Conservation (phyloP, 2,888 invertebrate genomes). For the Eupithecia abbreviata region DNA sequence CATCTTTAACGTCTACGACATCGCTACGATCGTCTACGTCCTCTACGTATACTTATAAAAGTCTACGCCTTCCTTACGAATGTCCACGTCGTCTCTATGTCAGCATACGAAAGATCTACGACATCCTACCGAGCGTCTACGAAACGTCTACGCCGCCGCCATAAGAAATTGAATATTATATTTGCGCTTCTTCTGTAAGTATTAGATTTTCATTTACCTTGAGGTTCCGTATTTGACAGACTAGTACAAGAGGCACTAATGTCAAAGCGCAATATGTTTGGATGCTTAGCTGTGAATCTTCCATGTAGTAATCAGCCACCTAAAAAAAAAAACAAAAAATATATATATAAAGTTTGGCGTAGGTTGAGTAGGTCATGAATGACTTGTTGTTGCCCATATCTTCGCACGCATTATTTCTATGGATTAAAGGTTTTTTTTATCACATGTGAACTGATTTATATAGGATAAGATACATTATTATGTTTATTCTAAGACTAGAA, state of each 20-base stretch:
- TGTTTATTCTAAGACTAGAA: too few relatives aligned
- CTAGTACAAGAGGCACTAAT: conserved; percentile 87
- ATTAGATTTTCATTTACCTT: conserved; percentile 63
- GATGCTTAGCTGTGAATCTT: conserved; percentile 78
- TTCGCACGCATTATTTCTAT: neutral
- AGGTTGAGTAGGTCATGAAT: neutral
- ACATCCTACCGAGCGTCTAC: neutral
- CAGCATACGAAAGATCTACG: neutral
- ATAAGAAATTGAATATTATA: neutral
- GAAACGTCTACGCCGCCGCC: neutral
- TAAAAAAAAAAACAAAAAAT: conserved; percentile 50
- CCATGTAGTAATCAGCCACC: conserved; percentile 78
- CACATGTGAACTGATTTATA: neutral
- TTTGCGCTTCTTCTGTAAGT: neutral
- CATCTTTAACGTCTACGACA: too few relatives aligned
- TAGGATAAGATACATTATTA: neutral
- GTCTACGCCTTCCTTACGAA: neutral
- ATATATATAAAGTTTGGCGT: neutral
- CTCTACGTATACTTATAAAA: neutral
- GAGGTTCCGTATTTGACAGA: conserved; percentile 90
- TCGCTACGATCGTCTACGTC: too few relatives aligned
- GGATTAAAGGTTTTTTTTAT: neutral
- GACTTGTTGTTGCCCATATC: neutral
- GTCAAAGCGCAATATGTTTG: conserved; percentile 87
- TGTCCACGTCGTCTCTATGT: neutral